Conservation (phyloP, 2,113 vertebrate genomes). For the Podarcis muralis region DNA sequence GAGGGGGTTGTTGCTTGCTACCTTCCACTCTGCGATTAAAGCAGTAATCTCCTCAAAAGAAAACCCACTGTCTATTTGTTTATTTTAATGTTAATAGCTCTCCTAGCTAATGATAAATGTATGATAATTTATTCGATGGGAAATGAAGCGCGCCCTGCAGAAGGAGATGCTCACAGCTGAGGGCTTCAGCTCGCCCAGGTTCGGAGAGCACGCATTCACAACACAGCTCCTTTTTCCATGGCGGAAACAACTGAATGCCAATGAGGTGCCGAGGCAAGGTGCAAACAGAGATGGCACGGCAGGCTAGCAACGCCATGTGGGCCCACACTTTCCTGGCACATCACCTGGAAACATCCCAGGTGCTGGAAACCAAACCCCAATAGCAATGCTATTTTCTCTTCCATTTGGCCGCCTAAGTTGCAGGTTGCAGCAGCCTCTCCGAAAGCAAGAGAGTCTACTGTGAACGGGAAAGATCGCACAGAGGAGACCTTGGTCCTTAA, state of each 20-base stretch:
- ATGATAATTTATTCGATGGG: constrained; percentile 68
- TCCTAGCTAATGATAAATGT: constrained; percentile 59
- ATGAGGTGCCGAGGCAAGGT: background rate
- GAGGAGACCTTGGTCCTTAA: too few relatives aligned
- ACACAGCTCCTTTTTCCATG: background rate
- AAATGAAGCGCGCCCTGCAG: constrained; percentile 55
- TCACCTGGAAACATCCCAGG: background rate
- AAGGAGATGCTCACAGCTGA: constrained; percentile 37
- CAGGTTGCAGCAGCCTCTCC: background rate
- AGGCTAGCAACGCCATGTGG: background rate
- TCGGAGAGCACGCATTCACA: constrained; percentile 30
- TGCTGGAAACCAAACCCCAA: too few relatives aligned
- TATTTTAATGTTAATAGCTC: constrained; percentile 62
- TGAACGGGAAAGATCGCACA: background rate
- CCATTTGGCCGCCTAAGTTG: background rate
- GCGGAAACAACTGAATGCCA: constrained; percentile 23
- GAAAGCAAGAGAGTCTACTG: background rate
- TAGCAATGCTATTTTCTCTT: accelerated
- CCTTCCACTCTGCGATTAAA: constrained; percentile 38
- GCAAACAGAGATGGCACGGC: background rate
- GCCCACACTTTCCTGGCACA: background rate
- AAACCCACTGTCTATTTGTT: constrained; percentile 53
- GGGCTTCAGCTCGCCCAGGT: constrained; percentile 28
- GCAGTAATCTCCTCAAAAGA: constrained; percentile 44
- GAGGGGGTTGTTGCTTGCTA: background rate